Conservation (phyloP, 2,888 invertebrate species). For the Protonemura montana region DNA sequence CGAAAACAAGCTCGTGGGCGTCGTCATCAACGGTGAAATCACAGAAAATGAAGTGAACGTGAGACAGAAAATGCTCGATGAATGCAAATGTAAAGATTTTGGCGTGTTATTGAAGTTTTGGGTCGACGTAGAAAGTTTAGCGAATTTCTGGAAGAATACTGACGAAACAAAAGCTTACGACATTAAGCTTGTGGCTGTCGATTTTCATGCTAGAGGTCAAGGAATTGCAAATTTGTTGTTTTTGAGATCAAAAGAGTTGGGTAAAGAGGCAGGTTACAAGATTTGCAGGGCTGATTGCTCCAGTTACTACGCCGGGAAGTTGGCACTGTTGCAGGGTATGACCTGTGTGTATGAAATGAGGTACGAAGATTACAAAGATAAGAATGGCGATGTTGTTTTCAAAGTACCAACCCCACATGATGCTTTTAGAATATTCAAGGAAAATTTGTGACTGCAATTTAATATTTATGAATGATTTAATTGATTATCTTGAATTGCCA, state of each 20-base stretch:
- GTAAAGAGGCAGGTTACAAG: neutral
- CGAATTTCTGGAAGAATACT: neutral
- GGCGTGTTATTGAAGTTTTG: constrained; percentile 26
- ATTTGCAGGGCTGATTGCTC: constrained; percentile 34
- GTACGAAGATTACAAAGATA: neutral
- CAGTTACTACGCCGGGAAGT: constrained; percentile 32
- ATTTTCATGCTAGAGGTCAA: neutral
- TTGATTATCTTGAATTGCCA: too few relatives aligned
- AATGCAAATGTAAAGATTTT: constrained; percentile 7
- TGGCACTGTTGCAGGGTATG: constrained; percentile 31
- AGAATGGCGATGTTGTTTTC: constrained; percentile 1
- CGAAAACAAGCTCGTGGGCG: constrained; percentile 25
- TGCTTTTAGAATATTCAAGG: constrained; percentile 1
- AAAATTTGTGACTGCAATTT: neutral
- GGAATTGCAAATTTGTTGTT: too few relatives aligned
- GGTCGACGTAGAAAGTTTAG: constrained; percentile 16
- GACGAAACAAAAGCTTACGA: constrained; percentile 27
- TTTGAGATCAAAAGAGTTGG: too few relatives aligned
- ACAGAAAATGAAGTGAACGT: neutral
- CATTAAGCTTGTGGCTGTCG: constrained; percentile 24
- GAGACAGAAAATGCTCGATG: neutral
- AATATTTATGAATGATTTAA: too few relatives aligned
- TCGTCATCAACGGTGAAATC: constrained; percentile 37
- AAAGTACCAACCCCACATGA: constrained; percentile 7
- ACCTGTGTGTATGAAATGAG: neutral